Conservation (phyloP, 2,797 vertebrate genomes). For the Dermochelys coriacea region DNA sequence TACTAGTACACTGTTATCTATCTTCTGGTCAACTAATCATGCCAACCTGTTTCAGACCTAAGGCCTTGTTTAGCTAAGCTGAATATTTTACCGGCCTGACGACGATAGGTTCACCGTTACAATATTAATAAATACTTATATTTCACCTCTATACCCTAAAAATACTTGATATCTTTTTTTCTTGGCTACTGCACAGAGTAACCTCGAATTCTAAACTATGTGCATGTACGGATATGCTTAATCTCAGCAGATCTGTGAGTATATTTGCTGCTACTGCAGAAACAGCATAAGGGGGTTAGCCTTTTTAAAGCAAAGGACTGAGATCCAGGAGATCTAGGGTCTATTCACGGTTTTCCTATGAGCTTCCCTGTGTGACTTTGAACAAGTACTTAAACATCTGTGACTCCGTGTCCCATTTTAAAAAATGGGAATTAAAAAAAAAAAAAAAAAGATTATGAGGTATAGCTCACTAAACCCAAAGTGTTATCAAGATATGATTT, state of each 20-base stretch:
- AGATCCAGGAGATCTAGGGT: neutral
- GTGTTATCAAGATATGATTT: neutral
- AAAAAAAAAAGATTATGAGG: neutral
- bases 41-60: neutral
- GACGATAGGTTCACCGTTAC: neutral
- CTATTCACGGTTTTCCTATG: neutral
- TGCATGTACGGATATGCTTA: neutral
- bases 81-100: neutral
- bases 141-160: neutral
- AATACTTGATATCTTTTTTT: neutral
- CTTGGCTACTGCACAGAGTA: neutral
- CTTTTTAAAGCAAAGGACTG: neutral
- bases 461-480: neutral
- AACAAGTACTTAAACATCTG: neutral
- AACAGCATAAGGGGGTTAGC: neutral
- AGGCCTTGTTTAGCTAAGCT: neutral
- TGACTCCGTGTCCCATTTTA: neutral
- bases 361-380: neutral
- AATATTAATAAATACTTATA: neutral
- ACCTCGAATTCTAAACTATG: neutral
- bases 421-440: neutral
- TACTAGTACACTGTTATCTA: neutral
- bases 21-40: neutral
- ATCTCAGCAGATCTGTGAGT: neutral
- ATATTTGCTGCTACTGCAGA: neutral